Percentiles rank a stretch among this genome's conserved stretches.
Conservation (phyloP, 2,888 invertebrate genomes). For the Myopa tessellatipennis region DNA sequence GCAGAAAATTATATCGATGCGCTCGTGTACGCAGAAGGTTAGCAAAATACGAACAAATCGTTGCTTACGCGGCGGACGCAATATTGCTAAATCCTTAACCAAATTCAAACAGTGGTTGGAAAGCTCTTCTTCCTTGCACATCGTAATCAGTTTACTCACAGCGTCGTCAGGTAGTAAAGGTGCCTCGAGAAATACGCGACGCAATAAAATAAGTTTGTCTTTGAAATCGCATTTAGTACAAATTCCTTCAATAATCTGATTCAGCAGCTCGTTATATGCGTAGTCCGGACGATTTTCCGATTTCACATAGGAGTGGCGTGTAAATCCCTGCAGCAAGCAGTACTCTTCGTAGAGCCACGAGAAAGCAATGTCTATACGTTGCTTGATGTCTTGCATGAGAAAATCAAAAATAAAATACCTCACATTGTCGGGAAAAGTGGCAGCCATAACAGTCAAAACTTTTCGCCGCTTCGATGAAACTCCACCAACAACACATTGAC, state of each 20-base stretch:
- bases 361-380: conserved; percentile 87
- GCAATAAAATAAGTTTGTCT: conserved; percentile 71
- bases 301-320: conserved; percentile 68
- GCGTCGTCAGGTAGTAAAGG: conserved; percentile 91
- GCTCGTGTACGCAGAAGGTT: conserved; percentile 71
- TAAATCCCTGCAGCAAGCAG: conserved; percentile 81
- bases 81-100: conserved; percentile 86
- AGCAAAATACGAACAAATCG: conserved; percentile 82
- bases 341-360: conserved; percentile 97
- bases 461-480: conserved; percentile 75
- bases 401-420: conserved; percentile 82
- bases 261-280: conserved; percentile 86
- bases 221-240: conserved; percentile 69
- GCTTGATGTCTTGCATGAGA: conserved; percentile 86
- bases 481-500: conserved; percentile 76
- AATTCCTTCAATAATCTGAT: conserved; percentile 77
- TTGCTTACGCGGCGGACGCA: conserved; percentile 85
- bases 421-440: conserved; percentile 84
- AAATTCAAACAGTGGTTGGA: conserved; percentile 82
- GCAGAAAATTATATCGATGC: conserved; percentile 80
- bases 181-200: conserved; percentile 86
- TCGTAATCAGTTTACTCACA: conserved; percentile 80
- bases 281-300: conserved; percentile 77
- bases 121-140: conserved; percentile 80
- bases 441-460: conserved; percentile 86